Evolutionary conservation across 2,797 vertebrate genomes (phyloP).

Genomic region (Holocentrus rufus): DNA sequence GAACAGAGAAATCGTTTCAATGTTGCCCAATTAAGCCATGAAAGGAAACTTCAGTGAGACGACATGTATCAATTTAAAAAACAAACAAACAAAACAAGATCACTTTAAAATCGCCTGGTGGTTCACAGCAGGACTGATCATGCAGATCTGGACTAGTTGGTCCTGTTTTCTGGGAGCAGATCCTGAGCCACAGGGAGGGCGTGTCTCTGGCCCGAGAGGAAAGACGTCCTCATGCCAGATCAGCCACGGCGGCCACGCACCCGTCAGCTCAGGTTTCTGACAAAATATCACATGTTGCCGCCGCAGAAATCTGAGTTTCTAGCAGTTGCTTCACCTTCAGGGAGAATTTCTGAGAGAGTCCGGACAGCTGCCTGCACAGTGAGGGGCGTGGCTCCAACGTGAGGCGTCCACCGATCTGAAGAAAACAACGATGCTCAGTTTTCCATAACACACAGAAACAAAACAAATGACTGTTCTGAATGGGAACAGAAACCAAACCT

Average conservation of each 20-base stretch:
- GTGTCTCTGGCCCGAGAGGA: constrained; percentile 35
- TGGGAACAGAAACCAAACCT: no score
- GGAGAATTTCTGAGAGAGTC: background rate
- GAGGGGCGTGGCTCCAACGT: no score
- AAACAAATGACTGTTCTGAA: no score
- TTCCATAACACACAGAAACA: no score
- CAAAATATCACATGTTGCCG: background rate
- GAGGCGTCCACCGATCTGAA: no score
- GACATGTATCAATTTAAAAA: no score
- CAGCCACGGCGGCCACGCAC: background rate
- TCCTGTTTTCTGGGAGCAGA: constrained; percentile 48
- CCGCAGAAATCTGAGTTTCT: constrained; percentile 8
- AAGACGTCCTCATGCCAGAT: constrained; percentile 21
- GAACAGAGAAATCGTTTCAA: constrained; percentile 7
- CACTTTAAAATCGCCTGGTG: constrained; percentile 18
- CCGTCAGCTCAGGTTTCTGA: constrained; percentile 37
- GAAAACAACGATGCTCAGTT: no score
- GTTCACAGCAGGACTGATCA: constrained; percentile 39
- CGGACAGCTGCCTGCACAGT: no score
- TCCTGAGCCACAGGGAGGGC: constrained; percentile 37
- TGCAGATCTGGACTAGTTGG: constrained; percentile 43
- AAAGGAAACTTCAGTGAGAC: constrained; percentile 11
- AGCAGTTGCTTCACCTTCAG: background rate
- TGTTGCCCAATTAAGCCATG: background rate
- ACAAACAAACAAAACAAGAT: no score